Evolutionary conservation across 2,888 invertebrate genomes (phyloP).

Genomic region (Ecliptopera silaceata): DNA sequence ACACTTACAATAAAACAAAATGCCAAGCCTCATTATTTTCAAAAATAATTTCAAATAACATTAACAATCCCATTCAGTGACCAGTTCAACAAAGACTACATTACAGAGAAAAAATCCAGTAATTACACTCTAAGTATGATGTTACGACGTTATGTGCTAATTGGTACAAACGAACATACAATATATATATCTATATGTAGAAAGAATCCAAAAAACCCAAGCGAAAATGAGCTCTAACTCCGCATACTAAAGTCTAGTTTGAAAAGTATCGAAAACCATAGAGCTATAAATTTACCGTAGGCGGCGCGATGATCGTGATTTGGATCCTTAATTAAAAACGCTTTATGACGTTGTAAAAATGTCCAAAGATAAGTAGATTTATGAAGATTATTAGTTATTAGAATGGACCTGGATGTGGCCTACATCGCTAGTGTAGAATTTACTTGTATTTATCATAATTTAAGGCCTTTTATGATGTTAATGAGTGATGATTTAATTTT

Average conservation of each 20-base stretch:
- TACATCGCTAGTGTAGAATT: constrained; percentile 29
- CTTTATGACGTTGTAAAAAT: constrained; percentile 74
- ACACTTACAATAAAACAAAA: constrained; percentile 7
- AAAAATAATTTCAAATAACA: constrained; percentile 25
- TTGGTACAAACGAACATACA: constrained; percentile 48
- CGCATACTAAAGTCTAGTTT: constrained; percentile 12
- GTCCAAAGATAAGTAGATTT: constrained; percentile 60
- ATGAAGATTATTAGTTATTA: constrained; percentile 39
- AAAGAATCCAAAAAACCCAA: constrained; percentile 6
- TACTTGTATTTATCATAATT: constrained; percentile 22
- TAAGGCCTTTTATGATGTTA: constrained; percentile 8
- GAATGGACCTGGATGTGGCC: constrained; percentile 42
- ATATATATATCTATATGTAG: constrained; percentile 28
- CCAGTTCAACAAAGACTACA: constrained; percentile 32
- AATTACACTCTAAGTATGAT: constrained; percentile 40
- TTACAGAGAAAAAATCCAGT: constrained; percentile 37
- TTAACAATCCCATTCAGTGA: constrained; percentile 35
- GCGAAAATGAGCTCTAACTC: constrained; percentile 15
- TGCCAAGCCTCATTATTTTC: constrained; percentile 23
- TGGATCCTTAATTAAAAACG: constrained; percentile 78
- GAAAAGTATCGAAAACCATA: constrained; percentile 28
- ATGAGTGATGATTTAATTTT: constrained; percentile 4
- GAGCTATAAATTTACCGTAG: constrained; percentile 48
- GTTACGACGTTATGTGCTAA: constrained; percentile 52
- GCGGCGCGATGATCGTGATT: constrained; percentile 65